These are phyloP conservation scores for Sturnira hondurensis DNA, from an alignment of 2,113 vertebrate species.

Conservation along the genomic window DNA sequence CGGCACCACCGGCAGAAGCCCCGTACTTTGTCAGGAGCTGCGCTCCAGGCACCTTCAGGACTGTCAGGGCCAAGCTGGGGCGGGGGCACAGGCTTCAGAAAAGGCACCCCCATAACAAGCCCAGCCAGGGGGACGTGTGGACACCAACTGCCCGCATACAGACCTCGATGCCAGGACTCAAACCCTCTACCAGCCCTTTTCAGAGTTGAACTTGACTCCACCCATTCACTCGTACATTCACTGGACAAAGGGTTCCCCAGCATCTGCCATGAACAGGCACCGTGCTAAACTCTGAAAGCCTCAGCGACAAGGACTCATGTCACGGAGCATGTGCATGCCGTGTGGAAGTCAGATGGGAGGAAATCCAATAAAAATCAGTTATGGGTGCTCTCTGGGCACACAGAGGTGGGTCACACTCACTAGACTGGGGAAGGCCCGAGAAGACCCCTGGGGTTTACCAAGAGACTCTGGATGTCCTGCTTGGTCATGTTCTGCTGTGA, in stretches of 20 bases:
- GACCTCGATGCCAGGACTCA: not conserved
- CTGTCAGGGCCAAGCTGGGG: not conserved
- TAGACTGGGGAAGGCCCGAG: not conserved
- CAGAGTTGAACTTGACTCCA: not conserved
- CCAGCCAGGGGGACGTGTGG: accelerated
- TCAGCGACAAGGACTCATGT: not conserved
- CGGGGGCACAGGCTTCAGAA: not conserved
- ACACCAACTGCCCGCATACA: too few species aligned
- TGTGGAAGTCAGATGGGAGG: not conserved
- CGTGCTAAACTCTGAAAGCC: not conserved
- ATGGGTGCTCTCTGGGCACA: not conserved
- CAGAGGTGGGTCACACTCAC: not conserved
- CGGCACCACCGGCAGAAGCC: not conserved
- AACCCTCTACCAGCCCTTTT: not conserved
- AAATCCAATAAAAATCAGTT: not conserved
- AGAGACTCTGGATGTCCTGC: accelerated
- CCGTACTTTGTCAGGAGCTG: not conserved
- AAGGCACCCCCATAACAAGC: not conserved
- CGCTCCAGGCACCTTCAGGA: not conserved
- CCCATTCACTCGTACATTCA: not conserved
- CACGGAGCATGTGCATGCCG: not conserved
- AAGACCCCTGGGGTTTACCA: not conserved
- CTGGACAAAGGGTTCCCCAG: not conserved
- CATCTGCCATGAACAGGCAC: not conserved
- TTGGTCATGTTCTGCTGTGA: not conserved